Base-by-base conservation (phyloP, 2,113 vertebrate species). In the Aptenodytes patagonicus region DNA sequence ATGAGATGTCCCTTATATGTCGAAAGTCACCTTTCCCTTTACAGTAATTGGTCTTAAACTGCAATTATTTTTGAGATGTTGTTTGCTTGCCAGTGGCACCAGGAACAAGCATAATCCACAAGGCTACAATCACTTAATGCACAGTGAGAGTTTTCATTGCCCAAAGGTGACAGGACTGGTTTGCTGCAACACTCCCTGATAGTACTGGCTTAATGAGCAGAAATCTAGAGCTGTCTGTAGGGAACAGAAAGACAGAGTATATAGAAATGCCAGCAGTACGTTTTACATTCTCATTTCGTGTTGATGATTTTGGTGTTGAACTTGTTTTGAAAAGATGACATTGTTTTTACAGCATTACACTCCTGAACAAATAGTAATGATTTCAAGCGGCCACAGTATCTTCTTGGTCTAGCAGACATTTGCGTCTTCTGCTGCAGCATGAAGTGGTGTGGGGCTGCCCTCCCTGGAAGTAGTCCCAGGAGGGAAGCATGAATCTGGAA, bases 51-150 rank as follows among this genome's bases (percentile, higher is more conserved):
- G 5, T 77, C 62, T 93, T 88, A 81, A 78, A 77, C 29, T 60
- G n/a, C 72, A 78, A 14, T 95, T 92, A 73, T 78, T 93, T 90
- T 92, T 77, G 64, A 80, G 58, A 26, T 58, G 20, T 19, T 64
- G 25, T 88, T 96, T 93, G 54, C 55, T 60, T 66, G 29, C 21
- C n/a, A 61, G 70, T n/a, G 77, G 7, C 75, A 73, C 86, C n/a
- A 57, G 64, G n/a, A 92, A 21, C 58, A 73, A 88, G 21, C 0
- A 4, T 22, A 77, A 80, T 58, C 11, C n/a, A 65, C 28, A 76
- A 76, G 40, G 40, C 58, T 96, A 17, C 75, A 54, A 38, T 32
- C 24, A 77, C 40, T 90, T 96, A 66, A 69, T 54, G 36, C 4
- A 25, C 13, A 55, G 49, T 34, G 62, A 88, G 75, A 65, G 26